Evolutionary conservation across 2,888 invertebrate genomes (phyloP).

Genomic region (Trisateles emortualis): DNA sequence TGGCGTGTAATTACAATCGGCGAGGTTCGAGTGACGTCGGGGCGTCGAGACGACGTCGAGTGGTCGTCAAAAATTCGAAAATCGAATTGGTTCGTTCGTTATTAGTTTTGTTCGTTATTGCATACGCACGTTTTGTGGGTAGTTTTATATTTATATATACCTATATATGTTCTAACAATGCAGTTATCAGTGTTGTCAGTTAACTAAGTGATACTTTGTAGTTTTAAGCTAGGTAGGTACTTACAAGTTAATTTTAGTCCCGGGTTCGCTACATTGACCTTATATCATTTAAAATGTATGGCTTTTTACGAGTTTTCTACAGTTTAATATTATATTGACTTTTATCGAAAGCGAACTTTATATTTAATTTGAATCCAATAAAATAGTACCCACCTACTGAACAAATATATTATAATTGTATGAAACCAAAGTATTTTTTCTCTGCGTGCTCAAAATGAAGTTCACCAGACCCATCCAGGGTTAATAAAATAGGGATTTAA

Average conservation of each 20-base stretch:
- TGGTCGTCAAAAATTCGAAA: conserved; percentile 70
- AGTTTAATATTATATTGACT: neutral
- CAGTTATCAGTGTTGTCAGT: too few relatives aligned
- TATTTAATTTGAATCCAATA: neutral
- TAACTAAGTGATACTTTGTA: conserved; percentile 12
- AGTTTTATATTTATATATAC: too few relatives aligned
- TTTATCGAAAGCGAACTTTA: neutral
- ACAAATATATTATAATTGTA: neutral
- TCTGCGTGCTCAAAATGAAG: conserved; percentile 21
- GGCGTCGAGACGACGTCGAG: conserved; percentile 61
- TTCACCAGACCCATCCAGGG: conserved; percentile 37
- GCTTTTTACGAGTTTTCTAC: conserved; percentile 13
- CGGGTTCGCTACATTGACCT: neutral
- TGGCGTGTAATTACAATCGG: conserved; percentile 61
- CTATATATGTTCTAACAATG: conserved; percentile 6
- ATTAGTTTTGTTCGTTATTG: conserved; percentile 54
- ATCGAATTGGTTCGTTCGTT: conserved; percentile 63
- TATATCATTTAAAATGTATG: conserved; percentile 7
- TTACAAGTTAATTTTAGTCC: conserved; percentile 8
- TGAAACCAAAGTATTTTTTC: conserved; percentile 1
- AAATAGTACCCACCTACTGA: too few relatives aligned
- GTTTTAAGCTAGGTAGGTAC: neutral
- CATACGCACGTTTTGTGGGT: conserved; percentile 19
- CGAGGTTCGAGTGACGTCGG: conserved; percentile 54
- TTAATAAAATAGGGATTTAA: conserved; percentile 45